Base-by-base conservation (phyloP, 2,113 vertebrate genomes). In the Rana temporaria region DNA sequence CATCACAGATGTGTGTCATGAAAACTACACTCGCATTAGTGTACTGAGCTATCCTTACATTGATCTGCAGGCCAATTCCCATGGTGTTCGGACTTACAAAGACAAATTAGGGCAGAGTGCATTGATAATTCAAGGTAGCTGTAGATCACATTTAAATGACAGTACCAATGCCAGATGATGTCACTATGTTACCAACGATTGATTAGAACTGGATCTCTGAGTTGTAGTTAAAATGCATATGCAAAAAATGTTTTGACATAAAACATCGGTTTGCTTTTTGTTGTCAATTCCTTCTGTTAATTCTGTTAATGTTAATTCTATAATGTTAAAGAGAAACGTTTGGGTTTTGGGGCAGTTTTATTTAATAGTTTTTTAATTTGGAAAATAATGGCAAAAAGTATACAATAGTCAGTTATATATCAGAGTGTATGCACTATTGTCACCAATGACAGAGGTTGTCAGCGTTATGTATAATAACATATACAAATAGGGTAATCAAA, bases 81-180 rank as follows among this genome's bases (percentile, higher is more conserved):
- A 6, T 72, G 24, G 12, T 63, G 17, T 63, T 7, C 66, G 30
- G 56, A 63, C 67, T 71, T 63, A 22, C 56, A 72, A 52, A 63
- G 79, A 52, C 59, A 64, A 64, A 81, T 81, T 52, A 72, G 65
- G 42, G 38, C 59, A 53, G 30, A 79, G 55, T 20, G 15, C 69
- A 64, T 32, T 72, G 79, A 65, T 71, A 73, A 81, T 81, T 73
- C 60, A 73, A 65, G 69, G 78, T 70, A 60, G 32, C 59, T 2
- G 38, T 72, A 19, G 26, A 81, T 64, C 26, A 64, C 65, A 81
- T 64, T 73, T 63, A 72, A 20, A 73, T 73, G 48, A 65, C 56
- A 81, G 57, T 16, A 14, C 17, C 16, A 26, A 60, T 6, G 24
- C 30, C 19, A 26, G 20, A 56, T 80, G 67, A 70, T 60, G 32